Conservation (phyloP, 2,888 invertebrate species). For the Ochropacha duplaris region DNA sequence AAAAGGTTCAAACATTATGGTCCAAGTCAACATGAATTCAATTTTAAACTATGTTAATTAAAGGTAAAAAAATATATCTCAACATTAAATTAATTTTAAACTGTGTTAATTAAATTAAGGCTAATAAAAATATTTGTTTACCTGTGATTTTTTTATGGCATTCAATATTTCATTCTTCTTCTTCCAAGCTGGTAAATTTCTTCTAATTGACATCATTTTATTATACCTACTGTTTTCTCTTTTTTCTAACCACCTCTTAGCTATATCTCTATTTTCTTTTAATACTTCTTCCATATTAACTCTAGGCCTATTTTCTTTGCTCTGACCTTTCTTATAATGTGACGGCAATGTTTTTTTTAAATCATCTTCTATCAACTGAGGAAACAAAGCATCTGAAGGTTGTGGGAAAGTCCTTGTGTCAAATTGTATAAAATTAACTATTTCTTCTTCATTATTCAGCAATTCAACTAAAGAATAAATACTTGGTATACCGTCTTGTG, state of each 20-base stretch:
- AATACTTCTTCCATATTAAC: constrained; percentile 79
- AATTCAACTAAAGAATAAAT: constrained; percentile 88
- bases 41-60: too few species aligned
- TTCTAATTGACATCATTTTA: constrained; percentile 85
- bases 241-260: constrained; percentile 84
- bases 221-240: constrained; percentile 84
- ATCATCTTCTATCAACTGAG: constrained; percentile 76
- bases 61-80: too few species aligned
- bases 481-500: constrained; percentile 87
- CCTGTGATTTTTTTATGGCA: constrained; percentile 84
- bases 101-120: too few species aligned
- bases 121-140: constrained; percentile 28
- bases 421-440: constrained; percentile 83
- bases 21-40: too few species aligned
- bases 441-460: constrained; percentile 86
- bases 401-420: constrained; percentile 78
- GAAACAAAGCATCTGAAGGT: constrained; percentile 83
- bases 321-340: constrained; percentile 86
- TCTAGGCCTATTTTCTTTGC: constrained; percentile 76
- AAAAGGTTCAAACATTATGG: too few species aligned
- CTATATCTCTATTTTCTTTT: constrained; percentile 85
- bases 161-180: constrained; percentile 87
- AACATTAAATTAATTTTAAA: too few species aligned
- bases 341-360: constrained; percentile 72
- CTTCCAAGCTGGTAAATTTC: constrained; percentile 88